Evolutionary conservation across 2,888 invertebrate species (phyloP), one percentile per base, ranked within the genome.

Genomic region (Chromoteleia sp.): DNA sequence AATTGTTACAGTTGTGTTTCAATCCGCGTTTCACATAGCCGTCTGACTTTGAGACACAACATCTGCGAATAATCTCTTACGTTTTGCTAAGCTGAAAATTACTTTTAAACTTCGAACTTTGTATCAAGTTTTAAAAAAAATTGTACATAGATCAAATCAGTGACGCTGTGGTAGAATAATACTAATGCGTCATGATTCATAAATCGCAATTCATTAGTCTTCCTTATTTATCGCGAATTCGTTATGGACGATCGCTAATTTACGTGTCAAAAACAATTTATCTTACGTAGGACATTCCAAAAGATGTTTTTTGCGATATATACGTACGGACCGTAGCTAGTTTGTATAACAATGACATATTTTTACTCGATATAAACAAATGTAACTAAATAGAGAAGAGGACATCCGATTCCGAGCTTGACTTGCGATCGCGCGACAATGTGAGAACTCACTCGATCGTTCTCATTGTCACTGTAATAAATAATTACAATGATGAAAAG

Each of bases 371-470:
- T 54, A 45, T 6, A 30, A 67, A n/a, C 7, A 33, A 8, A 17
- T 63, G 48, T 19, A 25, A 21, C n/a, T 48, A n/a, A 52, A 45
- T 12, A 15, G 29, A 25, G 48, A 54, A 25, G 48, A 54, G 54
- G 45, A 73, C 54, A 30, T 30, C 17, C 54, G 73, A 74, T 56
- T 65, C 63, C 65, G 74, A 65, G 45, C 56, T 54, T 70, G 71
- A 67, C 71, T 83, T 74, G 85, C 75, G 84, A 84, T 80, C 84
- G 83, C 83, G 63, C 84, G 84, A 85, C 84, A 78, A 39, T 29
- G 43, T 10, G 17, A 36, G 12, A 50, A 25, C 50, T 21, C n/a
- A n/a, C 14, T 33, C 10, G 2, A 8, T 45, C 19, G 45, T 45
- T 50, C 10, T 3, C 25, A 33, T 29, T 41, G 58, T 41, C 58